Percentiles rank a stretch among this genome's conserved stretches.
phyloP scores from a whole-genome alignment of 2,113 vertebrate species.

The Hiodon tergisus region DNA sequence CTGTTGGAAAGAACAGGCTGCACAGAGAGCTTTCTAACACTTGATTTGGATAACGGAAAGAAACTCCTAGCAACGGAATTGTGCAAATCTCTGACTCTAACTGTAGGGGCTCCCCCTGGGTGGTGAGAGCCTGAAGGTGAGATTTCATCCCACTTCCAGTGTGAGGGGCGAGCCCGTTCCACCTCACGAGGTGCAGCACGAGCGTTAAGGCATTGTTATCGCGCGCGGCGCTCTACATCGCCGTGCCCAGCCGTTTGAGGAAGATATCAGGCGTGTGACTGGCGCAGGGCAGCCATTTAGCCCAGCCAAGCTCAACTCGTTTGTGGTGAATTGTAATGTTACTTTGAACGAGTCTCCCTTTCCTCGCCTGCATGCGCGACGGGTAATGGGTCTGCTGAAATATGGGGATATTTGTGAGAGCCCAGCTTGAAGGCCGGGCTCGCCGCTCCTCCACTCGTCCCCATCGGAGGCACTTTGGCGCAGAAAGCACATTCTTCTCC shows the following conservation, averaged over 20 bases:
- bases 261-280: neutral
- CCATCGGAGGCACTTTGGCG: constrained; percentile 45
- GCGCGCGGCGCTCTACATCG: neutral
- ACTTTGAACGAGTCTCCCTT: constrained; percentile 33
- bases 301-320: constrained; percentile 27
- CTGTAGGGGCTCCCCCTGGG: too few relatives aligned
- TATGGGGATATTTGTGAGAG: constrained; percentile 48
- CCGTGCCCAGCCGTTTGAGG: neutral
- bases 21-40: too few relatives aligned
- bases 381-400: constrained; percentile 51
- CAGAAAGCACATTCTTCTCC: constrained; percentile 42
- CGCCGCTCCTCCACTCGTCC: constrained; percentile 34
- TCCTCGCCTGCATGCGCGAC: constrained; percentile 33
- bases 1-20: too few relatives aligned
- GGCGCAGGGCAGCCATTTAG: constrained; percentile 12
- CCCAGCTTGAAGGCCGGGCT: constrained; percentile 46
- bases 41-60: too few relatives aligned
- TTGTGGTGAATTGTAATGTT: constrained; percentile 36
- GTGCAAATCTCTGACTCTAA: too few relatives aligned
- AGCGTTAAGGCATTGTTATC: too few relatives aligned
- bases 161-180: too few relatives aligned
- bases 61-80: too few relatives aligned
- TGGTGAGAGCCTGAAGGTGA: too few relatives aligned
- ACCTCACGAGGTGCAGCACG: too few relatives aligned
- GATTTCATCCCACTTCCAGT: too few relatives aligned